Percentiles rank a stretch among this genome's conserved stretches.
phyloP scores from a whole-genome alignment of 2,113 vertebrate species.

The Orientallactaga bullata region DNA sequence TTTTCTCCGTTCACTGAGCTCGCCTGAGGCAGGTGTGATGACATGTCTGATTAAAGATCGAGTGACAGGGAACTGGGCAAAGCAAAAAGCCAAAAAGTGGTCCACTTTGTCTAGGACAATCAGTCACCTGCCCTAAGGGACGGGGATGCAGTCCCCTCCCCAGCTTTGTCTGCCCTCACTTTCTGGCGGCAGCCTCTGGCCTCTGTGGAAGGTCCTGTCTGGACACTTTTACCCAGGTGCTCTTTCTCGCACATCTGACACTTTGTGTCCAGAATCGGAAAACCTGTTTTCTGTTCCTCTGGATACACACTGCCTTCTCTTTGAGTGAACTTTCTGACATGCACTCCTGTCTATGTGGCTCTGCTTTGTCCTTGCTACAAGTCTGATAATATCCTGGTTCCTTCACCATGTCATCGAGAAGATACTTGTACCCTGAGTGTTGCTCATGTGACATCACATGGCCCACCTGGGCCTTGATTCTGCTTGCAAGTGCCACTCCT shows the following conservation, averaged over 20 bases:
- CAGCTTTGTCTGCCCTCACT: neutral
- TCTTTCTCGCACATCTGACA: neutral
- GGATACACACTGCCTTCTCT: neutral
- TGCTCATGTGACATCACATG: neutral
- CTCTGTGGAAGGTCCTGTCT: neutral
- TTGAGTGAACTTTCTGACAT: neutral
- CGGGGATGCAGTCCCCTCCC: neutral
- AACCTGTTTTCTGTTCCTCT: neutral
- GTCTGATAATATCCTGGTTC: neutral
- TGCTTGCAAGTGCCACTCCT: neutral
- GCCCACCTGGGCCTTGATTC: neutral
- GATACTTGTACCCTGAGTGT: neutral
- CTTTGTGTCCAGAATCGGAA: neutral
- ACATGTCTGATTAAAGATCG: neutral
- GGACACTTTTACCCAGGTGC: neutral
- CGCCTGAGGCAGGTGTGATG: slow-evolving; percentile 7
- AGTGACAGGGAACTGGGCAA: neutral
- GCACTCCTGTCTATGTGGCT: neutral
- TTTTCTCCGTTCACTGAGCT: neutral
- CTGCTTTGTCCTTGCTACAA: neutral
- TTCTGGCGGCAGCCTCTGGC: neutral
- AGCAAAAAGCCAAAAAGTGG: neutral
- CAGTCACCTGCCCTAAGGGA: neutral
- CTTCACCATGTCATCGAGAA: slow-evolving; percentile 4
- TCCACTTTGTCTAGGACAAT: neutral